A percentile compares a stretch with the other conserved stretches of the same genome.
Conservation (phyloP, 2,113 vertebrate genomes). For the Anguilla rostrata region DNA sequence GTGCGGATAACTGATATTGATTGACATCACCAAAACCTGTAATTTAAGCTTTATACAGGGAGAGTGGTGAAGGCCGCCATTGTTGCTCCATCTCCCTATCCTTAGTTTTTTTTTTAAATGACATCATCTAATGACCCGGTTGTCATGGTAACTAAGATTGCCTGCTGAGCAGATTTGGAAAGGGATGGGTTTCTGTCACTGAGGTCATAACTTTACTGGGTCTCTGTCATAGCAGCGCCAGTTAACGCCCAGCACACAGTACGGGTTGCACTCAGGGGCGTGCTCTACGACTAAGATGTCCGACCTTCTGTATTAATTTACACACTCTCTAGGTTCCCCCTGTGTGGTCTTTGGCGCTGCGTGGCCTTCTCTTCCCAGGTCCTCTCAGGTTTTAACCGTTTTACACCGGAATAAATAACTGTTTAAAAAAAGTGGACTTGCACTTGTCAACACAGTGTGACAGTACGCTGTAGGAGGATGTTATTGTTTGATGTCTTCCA, state of each 20-base stretch:
- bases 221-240: background rate
- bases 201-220: background rate
- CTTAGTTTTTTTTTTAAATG: background rate
- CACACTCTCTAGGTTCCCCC: background rate
- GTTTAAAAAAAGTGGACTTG: background rate
- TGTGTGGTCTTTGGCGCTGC: background rate
- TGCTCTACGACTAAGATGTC: background rate
- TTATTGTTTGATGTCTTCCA: constrained; percentile 8
- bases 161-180: background rate
- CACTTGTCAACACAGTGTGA: constrained; percentile 3
- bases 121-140: background rate
- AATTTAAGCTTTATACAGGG: background rate
- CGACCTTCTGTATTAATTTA: background rate
- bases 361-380: background rate
- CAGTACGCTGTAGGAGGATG: background rate
- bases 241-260: background rate
- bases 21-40: background rate
- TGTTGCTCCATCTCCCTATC: background rate
- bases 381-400: background rate
- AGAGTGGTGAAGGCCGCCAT: background rate
- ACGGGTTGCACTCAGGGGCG: background rate
- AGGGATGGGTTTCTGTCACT: background rate
- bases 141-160: background rate
- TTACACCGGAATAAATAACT: background rate
- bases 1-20: background rate